phyloP scores from a whole-genome alignment of 2,888 invertebrate genomes.

The Agrochola circellaris region DNA sequence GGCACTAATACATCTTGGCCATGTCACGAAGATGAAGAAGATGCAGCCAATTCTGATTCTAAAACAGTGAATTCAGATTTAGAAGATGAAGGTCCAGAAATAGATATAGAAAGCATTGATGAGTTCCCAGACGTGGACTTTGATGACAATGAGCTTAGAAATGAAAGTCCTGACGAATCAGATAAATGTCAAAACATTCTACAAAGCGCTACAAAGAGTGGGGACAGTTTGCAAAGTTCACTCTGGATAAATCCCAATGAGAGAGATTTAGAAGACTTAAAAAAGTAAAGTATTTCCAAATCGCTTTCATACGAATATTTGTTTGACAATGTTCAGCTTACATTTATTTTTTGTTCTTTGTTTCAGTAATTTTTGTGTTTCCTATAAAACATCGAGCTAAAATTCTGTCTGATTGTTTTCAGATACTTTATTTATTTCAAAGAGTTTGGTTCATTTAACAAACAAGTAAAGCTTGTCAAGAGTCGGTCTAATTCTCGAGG shows the following conservation, averaged over 20 bases:
- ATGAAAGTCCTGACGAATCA: constrained; percentile 75
- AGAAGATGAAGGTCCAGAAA: constrained; percentile 83
- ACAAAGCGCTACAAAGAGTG: constrained; percentile 71
- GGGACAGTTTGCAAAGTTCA: constrained; percentile 83
- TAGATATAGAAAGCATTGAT: constrained; percentile 80
- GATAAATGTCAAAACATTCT: constrained; percentile 70
- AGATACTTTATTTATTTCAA: constrained; percentile 91
- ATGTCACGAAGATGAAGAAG: constrained; percentile 87
- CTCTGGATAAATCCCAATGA: constrained; percentile 87
- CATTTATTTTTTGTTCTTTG: too few species aligned
- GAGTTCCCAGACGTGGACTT: constrained; percentile 84
- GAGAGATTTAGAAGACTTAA: constrained; percentile 90
- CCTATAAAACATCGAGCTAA: not conserved
- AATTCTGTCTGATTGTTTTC: constrained; percentile 63
- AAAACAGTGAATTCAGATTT: constrained; percentile 85
- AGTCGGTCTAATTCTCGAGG: constrained; percentile 88
- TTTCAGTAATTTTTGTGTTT: not conserved
- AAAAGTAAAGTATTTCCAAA: constrained; percentile 78
- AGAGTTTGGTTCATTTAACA: constrained; percentile 89
- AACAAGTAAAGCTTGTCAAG: constrained; percentile 85
- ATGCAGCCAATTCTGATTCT: constrained; percentile 85
- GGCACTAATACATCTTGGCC: constrained; percentile 87
- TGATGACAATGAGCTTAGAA: constrained; percentile 81
- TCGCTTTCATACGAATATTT: not conserved
- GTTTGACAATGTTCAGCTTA: too few species aligned